Conservation (phyloP, 2,888 invertebrate genomes). For the Conomelus anceps region DNA sequence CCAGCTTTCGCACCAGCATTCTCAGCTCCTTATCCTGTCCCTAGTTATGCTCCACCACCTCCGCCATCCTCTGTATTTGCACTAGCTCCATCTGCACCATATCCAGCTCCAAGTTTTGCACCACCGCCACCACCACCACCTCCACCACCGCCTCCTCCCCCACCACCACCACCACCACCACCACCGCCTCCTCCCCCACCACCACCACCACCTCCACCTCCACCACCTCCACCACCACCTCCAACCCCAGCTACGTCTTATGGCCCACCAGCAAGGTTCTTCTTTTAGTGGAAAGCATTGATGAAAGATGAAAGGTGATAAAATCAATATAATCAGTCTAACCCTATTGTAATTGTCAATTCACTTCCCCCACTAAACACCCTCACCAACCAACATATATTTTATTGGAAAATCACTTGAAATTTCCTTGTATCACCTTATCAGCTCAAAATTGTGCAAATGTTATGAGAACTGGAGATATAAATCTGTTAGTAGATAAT, state of each 20-base stretch:
- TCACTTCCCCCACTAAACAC: too few relatives aligned
- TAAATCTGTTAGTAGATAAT: too few relatives aligned
- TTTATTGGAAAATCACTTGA: too few relatives aligned
- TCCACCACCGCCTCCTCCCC: not conserved
- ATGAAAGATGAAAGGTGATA: not conserved
- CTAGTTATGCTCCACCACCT: too few relatives aligned
- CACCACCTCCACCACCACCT: not conserved
- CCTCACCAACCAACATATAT: too few relatives aligned
- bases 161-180: not conserved
- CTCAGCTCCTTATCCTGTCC: too few relatives aligned
- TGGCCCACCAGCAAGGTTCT: not conserved
- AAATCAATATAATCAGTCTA: too few relatives aligned
- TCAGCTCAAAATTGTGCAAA: too few relatives aligned
- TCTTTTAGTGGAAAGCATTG: not conserved
- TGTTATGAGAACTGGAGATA: too few relatives aligned
- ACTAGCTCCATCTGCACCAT: not conserved
- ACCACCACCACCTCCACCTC: not conserved
- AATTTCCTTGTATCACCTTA: too few relatives aligned
- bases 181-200: not conserved
- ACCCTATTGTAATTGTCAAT: too few relatives aligned
- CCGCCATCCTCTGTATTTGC: not conserved
- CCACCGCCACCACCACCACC: not conserved
- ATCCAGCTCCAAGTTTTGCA: not conserved
- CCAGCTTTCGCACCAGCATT: too few relatives aligned
- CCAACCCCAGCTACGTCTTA: not conserved